Conservation (phyloP, 2,888 invertebrate genomes). For the Drosophila monieri region DNA sequence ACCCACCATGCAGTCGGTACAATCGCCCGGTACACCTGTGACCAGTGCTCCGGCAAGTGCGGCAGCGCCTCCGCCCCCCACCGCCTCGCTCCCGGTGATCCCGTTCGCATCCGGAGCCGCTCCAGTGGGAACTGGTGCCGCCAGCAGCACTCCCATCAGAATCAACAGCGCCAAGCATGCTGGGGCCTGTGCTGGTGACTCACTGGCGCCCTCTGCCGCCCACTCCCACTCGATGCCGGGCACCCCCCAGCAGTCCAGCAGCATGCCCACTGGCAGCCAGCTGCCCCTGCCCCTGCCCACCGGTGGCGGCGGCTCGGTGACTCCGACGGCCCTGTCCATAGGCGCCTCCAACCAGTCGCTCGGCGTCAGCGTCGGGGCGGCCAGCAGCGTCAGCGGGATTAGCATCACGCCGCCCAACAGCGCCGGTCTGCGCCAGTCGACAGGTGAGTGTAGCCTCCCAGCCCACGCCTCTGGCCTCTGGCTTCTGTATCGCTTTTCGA, state of each 20-base stretch:
- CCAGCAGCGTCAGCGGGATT: constrained; percentile 63
- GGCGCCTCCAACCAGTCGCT: constrained; percentile 77
- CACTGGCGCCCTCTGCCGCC: constrained; percentile 49
- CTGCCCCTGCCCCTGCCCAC: constrained; percentile 61
- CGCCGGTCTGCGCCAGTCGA: constrained; percentile 78
- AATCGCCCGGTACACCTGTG: constrained; percentile 28
- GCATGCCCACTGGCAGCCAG: constrained; percentile 74
- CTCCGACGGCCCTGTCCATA: constrained; percentile 62
- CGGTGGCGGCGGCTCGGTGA: constrained; percentile 25
- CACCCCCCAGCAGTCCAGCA: constrained; percentile 69
- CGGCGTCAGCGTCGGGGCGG: constrained; percentile 60
- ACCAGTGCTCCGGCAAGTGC: constrained; percentile 5
- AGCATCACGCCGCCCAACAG: constrained; percentile 82
- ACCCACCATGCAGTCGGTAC: constrained; percentile 46
- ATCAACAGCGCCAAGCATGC: constrained; percentile 72
- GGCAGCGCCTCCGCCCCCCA: constrained; percentile 47
- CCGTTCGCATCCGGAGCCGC: constrained; percentile 8
- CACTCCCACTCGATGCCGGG: constrained; percentile 55
- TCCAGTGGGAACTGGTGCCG: constrained; percentile 20
- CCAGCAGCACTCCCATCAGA: constrained; percentile 81
- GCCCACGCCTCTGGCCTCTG: constrained; percentile 6
- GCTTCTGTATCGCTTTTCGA: constrained; percentile 47
- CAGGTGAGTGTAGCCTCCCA: constrained; percentile 70
- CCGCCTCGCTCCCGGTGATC: constrained; percentile 24
- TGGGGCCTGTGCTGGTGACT: constrained; percentile 61